Base-by-base conservation (phyloP, 92 coral and sea anemone genomes). In the Phenganax subtilis region DNA sequence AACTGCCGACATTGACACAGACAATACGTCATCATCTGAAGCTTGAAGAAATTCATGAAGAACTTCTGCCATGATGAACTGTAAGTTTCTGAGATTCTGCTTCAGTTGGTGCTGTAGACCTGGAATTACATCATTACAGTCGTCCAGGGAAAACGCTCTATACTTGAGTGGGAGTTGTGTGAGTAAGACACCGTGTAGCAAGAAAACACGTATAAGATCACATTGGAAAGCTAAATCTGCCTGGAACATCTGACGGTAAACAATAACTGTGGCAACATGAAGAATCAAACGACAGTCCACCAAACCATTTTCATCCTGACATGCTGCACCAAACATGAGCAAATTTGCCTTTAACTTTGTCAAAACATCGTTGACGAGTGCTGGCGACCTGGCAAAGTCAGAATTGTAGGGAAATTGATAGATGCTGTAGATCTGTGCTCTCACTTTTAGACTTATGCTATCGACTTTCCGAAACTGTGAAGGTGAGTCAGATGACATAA, bases 161-260 rank as follows among this genome's bases (percentile, higher is more conserved):
- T 80, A 81, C 77, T 75, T 81, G 67, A 88, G 61, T 1, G 90
- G 88, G 37, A 88, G 80, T 52, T 75, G 80, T 29, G 83, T 81
- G 16, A 88, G 86, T 17, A 88, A 64, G 57, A 84, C 76, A 51
- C 63, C 82, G 66, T 88, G 90, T 14, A 88, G 81, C 29, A 88
- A 55, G 75, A 85, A 64, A 57, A 84, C 73, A 63, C 83, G 83
- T 12, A 65, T 62, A 6, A 79, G 14, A 79, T 79, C 83, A 47
- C 9, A 62, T 14, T 79, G 83, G 16, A 55, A 25, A 58, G 16
- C 59, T 30, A 53, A 20, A 8, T 76, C 60, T 59, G 17, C 12
- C 12, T 8, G 74, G 6, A 25, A 30, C 1, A 73, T 52, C 59
- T 7, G 77, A 73, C 12, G 61, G 63, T 79, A 79, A 9, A 79